Evolutionary conservation across 2,113 vertebrate genomes (phyloP), one percentile per base, ranked within the genome.

Genomic region (Prochilodus magdalenae): DNA sequence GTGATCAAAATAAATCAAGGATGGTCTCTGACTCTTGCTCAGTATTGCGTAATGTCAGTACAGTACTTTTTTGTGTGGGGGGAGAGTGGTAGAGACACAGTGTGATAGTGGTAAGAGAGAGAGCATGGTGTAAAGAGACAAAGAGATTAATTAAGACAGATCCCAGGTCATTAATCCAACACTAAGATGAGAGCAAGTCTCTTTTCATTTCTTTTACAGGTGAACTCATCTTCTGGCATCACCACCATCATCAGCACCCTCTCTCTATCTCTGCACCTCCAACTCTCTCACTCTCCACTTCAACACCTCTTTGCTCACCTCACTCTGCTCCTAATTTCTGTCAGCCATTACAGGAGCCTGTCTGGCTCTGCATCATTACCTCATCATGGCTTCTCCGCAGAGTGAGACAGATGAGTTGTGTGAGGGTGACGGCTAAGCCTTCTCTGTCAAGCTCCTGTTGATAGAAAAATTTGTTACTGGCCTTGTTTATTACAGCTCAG

Each of bases 131-230:
- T n/a, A n/a, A n/a, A 83, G 77, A 53, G 1, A 76, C 88, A 91
- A 89, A 87, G 89, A 30, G 69, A 93, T 92, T 90, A 92, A 93
- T 90, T 91, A 91, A 93, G 91, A 93, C 91, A 90, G 90, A 92
- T 87, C 89, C 87, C 90, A 90, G 90, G 90, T 92, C 90, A 55
- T 55, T 55, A 55, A 55, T 22, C 53, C 18, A 6, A 4, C 53
- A 22, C 0, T 22, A 10, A 44, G 40, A 44, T 8, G 8, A 44
- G 40, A 44, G 40, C 40, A 44, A 44, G 40, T 44, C 40, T 44
- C 40, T 44, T 44, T 44, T 44, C 40, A 55, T 55, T 22, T 22
- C 53, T 55, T 22, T 51, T 51, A 51, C 49, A 51, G 49, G 49
- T 51, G 49, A 51, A 51, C 22, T 57, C 55, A 57, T 57, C 5